Evolutionary conservation across 2,888 invertebrate genomes (phyloP), one percentile per base, ranked within the genome.

Genomic region (Agrochola lychnidis): DNA sequence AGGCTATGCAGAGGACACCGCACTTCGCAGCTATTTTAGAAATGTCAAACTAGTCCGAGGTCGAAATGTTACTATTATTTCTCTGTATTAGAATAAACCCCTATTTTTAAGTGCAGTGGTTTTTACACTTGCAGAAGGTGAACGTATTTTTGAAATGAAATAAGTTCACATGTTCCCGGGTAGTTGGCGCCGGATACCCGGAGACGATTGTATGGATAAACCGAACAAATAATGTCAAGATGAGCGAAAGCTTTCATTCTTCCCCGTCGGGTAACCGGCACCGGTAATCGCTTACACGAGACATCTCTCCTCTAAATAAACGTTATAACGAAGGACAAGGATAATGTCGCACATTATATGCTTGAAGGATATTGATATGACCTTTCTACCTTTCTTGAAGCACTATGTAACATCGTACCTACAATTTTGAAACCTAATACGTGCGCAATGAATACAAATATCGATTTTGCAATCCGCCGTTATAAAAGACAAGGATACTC

Each of bases 31-130:
- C 76, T 88, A 87, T 79, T 84, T 86, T 85, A 66, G 81, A 85
- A 72, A 84, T 82, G 84, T 88, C 84, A 82, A 85, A 85, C 59
- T 80, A 78, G 80, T 59, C 74, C 87, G 85, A 88, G 88, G 88
- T 79, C 79, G 75, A 19, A 36, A 64, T 86, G 78, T 73, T 74
- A 66, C 70, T 78, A 82, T 83, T 80, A 68, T 68, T 61, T 78
- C 42, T 53, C 16, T 72, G 48, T 78, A 78, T 66, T 66, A 72
- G 51, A 68, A 79, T 78, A 84, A 78, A 80, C 71, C 83, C 62
- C 57, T 71, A 73, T 78, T 78, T 78, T 70, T 81, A 75, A 79
- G 36, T 57, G 30, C 53, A 73, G 66, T 64, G 53, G 61, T 73
- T 78, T 61, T 79, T 70, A 83, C 16, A 77, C 59, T 72, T 36